These are phyloP conservation scores for Paelopatides confundens DNA, from an alignment of 53 echinoderm and acorn worm genomes.

Conservation along the genomic window DNA sequence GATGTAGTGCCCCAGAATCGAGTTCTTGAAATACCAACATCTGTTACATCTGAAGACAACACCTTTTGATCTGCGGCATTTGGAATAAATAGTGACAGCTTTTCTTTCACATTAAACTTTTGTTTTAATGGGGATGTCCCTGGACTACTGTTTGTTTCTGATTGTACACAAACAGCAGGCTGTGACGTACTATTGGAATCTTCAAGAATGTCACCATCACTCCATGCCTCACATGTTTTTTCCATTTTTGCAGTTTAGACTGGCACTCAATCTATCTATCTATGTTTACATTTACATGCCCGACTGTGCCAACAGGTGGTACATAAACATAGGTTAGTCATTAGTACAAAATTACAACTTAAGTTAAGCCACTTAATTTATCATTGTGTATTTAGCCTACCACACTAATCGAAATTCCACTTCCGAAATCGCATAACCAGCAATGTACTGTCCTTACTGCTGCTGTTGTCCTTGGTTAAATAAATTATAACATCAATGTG, in stretches of 20 bases:
- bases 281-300: no score
- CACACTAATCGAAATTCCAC: no score
- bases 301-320: no score
- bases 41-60: background rate
- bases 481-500: no score
- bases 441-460: no score
- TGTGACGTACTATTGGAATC: background rate
- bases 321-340: no score
- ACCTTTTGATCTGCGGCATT: background rate
- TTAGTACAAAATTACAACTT: no score
- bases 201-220: background rate
- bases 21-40: constrained; percentile 36
- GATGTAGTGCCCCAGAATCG: constrained; percentile 25
- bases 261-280: no score
- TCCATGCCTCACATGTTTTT: background rate
- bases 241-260: background rate
- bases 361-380: no score
- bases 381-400: no score
- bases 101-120: background rate
- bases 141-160: background rate
- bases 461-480: no score
- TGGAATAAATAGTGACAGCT: constrained; percentile 39
- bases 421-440: no score
- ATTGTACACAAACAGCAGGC: background rate
- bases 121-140: background rate